Percentiles rank a stretch among this genome's conserved stretches.
phyloP scores from a whole-genome alignment of 2,113 vertebrate species.

The Henicopernis longicauda region DNA sequence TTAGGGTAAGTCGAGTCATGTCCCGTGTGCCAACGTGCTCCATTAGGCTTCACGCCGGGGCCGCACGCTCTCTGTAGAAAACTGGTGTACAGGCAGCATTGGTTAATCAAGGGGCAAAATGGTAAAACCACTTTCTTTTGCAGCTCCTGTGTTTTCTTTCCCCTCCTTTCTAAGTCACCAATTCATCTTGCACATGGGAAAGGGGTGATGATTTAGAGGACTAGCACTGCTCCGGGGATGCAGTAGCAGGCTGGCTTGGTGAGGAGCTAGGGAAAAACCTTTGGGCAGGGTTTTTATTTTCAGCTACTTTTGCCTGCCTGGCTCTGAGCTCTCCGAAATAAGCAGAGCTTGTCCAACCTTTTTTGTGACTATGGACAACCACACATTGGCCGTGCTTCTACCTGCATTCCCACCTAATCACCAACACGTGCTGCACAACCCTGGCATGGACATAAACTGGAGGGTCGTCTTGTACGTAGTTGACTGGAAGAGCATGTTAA shows the following conservation, averaged over 20 bases:
- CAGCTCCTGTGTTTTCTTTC: background rate
- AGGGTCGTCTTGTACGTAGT: background rate
- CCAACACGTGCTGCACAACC: rapidly evolving
- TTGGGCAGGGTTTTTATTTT: background rate
- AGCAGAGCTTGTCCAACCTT: background rate
- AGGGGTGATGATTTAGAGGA: background rate
- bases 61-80: rapidly evolving
- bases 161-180: background rate
- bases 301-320: background rate
- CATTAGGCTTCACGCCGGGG: background rate
- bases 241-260: background rate
- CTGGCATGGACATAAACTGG: background rate
- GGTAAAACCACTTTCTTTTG: background rate
- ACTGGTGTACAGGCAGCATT: background rate
- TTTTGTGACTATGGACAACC: background rate
- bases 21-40: background rate
- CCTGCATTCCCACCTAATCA: background rate
- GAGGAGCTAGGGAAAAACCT: background rate
- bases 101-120: background rate
- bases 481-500: background rate
- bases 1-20: background rate
- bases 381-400: background rate
- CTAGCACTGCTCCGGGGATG: background rate
- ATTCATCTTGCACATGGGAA: background rate
- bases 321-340: background rate